Percentiles rank a stretch among this genome's conserved stretches.
Conservation (phyloP, 2,888 invertebrate species). For the Dione vanillae region DNA sequence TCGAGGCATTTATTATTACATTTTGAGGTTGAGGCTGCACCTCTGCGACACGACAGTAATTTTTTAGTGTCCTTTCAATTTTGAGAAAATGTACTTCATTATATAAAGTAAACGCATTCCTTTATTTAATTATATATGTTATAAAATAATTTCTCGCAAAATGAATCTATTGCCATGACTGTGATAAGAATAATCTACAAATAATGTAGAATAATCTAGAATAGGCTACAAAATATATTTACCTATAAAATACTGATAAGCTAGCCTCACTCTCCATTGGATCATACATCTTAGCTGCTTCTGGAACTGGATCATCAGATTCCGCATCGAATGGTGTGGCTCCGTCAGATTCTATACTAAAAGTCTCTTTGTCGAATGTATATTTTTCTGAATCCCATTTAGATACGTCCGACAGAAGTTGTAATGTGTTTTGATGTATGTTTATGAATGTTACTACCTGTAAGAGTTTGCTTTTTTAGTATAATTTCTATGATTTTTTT, state of each 20-base stretch:
- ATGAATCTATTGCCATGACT: no score
- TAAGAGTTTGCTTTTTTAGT: not conserved
- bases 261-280: slow-evolving; percentile 79
- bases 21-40: no score
- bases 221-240: not conserved
- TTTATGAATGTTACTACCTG: slow-evolving; percentile 84
- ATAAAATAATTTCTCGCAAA: no score
- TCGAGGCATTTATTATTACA: no score
- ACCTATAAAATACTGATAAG: slow-evolving; percentile 79
- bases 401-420: slow-evolving; percentile 82
- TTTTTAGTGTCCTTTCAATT: no score
- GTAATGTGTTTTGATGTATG: slow-evolving; percentile 83
- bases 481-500: not conserved
- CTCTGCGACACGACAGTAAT: no score
- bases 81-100: no score
- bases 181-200: no score
- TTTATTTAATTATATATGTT: no score
- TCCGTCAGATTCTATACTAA: slow-evolving; percentile 78
- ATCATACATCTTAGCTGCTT: slow-evolving; percentile 69
- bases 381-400: slow-evolving; percentile 83
- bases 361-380: slow-evolving; percentile 83
- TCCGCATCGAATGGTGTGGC: slow-evolving; percentile 77
- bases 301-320: slow-evolving; percentile 78
- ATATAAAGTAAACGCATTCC: no score
- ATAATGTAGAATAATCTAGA: no score